Evolutionary conservation across 2,888 invertebrate species (phyloP).

Genomic region (Hydriomena furcata): DNA sequence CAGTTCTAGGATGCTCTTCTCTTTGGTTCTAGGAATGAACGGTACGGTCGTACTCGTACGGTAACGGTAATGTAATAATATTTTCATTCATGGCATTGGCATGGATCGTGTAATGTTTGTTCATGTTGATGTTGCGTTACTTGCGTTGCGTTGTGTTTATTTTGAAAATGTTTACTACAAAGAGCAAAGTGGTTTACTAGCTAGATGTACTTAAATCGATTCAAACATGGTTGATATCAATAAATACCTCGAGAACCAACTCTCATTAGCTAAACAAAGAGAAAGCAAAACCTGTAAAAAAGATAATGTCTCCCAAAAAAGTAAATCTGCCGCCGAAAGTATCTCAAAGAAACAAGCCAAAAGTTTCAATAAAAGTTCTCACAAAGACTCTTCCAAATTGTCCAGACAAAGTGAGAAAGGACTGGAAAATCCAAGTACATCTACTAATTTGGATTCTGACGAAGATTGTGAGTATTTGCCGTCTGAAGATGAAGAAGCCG

Average conservation of each 20-base stretch:
- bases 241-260: slow-evolving; percentile 73
- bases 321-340: slow-evolving; percentile 61
- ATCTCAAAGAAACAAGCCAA: slow-evolving; percentile 69
- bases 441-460: slow-evolving; percentile 42
- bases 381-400: slow-evolving; percentile 24
- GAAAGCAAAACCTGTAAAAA: slow-evolving; percentile 46
- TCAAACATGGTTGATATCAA: slow-evolving; percentile 66
- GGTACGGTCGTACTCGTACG: too few relatives aligned
- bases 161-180: too few relatives aligned
- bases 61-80: too few relatives aligned
- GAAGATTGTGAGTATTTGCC: slow-evolving; percentile 63
- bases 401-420: slow-evolving; percentile 20
- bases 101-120: too few relatives aligned
- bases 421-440: slow-evolving; percentile 37
- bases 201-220: too few relatives aligned
- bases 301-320: slow-evolving; percentile 58
- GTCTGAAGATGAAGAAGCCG: slow-evolving; percentile 56
- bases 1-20: too few relatives aligned
- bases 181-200: too few relatives aligned
- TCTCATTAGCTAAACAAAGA: slow-evolving; percentile 66
- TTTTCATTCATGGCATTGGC: too few relatives aligned
- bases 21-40: too few relatives aligned
- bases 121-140: too few relatives aligned
- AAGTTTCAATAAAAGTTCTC: slow-evolving; percentile 40
- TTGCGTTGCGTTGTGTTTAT: too few relatives aligned